Percentiles rank a stretch among this genome's conserved stretches.
phyloP scores from a whole-genome alignment of 2,888 invertebrate genomes.

The Drosophila maculinotata region DNA sequence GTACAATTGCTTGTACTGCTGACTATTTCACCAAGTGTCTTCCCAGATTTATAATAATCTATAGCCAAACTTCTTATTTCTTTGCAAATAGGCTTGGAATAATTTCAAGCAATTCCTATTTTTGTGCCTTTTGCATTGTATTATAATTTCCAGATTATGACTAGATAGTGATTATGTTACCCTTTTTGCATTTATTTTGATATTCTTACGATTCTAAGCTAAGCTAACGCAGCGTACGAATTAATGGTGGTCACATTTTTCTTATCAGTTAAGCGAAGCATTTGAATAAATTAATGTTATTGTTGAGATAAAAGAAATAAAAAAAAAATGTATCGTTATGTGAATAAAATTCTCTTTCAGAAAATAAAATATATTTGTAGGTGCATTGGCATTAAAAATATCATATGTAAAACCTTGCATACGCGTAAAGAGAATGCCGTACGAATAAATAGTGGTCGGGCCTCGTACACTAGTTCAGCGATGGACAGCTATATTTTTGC shows the following conservation, averaged over 20 bases:
- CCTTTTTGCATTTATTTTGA: too few relatives aligned
- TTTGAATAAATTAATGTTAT: background rate
- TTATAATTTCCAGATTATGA: background rate
- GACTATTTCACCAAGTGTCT: too few relatives aligned
- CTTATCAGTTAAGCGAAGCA: background rate
- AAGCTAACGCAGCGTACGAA: too few relatives aligned
- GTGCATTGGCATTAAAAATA: background rate
- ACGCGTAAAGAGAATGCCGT: background rate
- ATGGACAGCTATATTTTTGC: too few relatives aligned
- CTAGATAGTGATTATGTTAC: background rate
- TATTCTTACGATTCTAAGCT: too few relatives aligned
- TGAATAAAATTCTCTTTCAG: background rate
- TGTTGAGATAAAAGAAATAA: too few relatives aligned
- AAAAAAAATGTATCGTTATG: background rate
- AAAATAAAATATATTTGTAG: background rate
- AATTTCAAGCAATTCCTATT: background rate
- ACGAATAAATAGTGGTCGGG: too few relatives aligned
- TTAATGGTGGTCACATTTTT: too few relatives aligned
- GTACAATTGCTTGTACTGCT: too few relatives aligned
- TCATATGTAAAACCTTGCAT: background rate
- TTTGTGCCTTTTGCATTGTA: background rate
- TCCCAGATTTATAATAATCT: constrained; percentile 1
- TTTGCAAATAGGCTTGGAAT: background rate
- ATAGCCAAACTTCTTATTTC: too few relatives aligned
- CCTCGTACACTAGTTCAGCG: too few relatives aligned